Conservation (phyloP, 2,888 invertebrate genomes). For the Andrena minutula region DNA sequence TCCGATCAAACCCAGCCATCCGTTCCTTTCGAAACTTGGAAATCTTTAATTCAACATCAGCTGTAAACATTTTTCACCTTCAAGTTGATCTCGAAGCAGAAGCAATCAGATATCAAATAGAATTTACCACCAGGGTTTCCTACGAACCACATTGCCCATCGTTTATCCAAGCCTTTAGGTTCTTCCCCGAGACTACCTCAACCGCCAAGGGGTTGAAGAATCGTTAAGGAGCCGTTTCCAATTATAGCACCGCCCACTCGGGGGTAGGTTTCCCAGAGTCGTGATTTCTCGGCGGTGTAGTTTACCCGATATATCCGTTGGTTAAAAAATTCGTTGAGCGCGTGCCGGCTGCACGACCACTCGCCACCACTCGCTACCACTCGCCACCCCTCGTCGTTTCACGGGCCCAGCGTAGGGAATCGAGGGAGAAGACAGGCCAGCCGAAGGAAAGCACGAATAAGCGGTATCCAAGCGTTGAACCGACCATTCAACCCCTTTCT, state of each 20-base stretch:
- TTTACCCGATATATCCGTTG: conserved; percentile 71
- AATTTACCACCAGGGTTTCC: no score
- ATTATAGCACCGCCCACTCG: background rate
- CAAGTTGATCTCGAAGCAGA: no score
- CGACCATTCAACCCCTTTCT: conserved; percentile 40
- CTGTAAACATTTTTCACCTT: no score
- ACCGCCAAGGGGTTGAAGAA: no score
- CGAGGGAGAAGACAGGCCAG: conserved; percentile 50
- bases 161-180: no score
- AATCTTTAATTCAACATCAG: background rate
- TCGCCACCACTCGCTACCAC: conserved; percentile 42
- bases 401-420: conserved; percentile 28
- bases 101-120: no score
- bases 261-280: background rate
- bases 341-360: conserved; percentile 79
- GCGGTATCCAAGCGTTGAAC: conserved; percentile 31
- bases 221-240: background rate
- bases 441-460: conserved; percentile 38
- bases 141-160: no score
- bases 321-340: conserved; percentile 81
- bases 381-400: conserved; percentile 46
- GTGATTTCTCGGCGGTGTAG: conserved; percentile 8
- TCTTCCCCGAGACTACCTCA: no score
- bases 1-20: background rate
- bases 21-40: background rate